A percentile compares a stretch with the other conserved stretches of the same genome.
Evolutionary conservation across 1,140 invertebrate genomes (phyloP).

Genomic region (Phortica variegata): DNA sequence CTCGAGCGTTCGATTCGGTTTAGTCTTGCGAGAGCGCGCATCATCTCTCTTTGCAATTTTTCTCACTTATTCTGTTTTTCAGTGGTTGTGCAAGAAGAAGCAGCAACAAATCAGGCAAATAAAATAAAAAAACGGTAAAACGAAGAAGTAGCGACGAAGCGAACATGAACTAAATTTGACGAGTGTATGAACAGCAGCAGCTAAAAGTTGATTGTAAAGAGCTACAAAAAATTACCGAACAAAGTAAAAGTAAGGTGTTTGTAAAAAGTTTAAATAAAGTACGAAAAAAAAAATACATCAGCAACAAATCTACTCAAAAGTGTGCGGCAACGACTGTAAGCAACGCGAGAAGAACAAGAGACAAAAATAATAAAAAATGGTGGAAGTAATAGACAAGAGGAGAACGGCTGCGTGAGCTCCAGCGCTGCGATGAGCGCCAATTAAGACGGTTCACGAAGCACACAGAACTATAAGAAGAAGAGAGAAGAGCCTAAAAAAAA

Average conservation of each 20-base stretch:
- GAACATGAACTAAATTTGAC: conserved; percentile 22
- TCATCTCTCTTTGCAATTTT: conserved; percentile 32
- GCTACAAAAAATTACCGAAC: conserved; percentile 34
- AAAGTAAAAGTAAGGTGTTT: conserved; percentile 38
- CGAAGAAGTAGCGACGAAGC: conserved; percentile 49
- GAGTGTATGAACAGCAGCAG: conserved; percentile 21
- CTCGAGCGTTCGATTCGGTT: conserved; percentile 32
- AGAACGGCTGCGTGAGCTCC: conserved; percentile 55
- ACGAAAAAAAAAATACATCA: conserved; percentile 15
- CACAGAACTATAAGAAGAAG: conserved; percentile 27
- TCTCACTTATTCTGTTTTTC: conserved; percentile 44
- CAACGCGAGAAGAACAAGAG: too few relatives aligned
- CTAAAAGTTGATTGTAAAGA: conserved; percentile 53
- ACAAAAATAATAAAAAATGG: conserved; percentile 48
- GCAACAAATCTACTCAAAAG: neutral
- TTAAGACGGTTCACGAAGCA: conserved; percentile 45
- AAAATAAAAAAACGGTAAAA: conserved; percentile 55
- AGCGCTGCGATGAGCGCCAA: conserved; percentile 41
- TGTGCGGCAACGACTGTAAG: conserved; percentile 5
- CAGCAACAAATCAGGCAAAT: conserved; percentile 49
- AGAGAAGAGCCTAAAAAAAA: conserved; percentile 14
- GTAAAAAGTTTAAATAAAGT: conserved; percentile 10
- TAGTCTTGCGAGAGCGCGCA: too few relatives aligned
- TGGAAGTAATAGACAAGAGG: conserved; percentile 54
- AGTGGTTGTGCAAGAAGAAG: conserved; percentile 54